Conservation (phyloP, 2,113 vertebrate genomes). For the Urocolius indicus region DNA sequence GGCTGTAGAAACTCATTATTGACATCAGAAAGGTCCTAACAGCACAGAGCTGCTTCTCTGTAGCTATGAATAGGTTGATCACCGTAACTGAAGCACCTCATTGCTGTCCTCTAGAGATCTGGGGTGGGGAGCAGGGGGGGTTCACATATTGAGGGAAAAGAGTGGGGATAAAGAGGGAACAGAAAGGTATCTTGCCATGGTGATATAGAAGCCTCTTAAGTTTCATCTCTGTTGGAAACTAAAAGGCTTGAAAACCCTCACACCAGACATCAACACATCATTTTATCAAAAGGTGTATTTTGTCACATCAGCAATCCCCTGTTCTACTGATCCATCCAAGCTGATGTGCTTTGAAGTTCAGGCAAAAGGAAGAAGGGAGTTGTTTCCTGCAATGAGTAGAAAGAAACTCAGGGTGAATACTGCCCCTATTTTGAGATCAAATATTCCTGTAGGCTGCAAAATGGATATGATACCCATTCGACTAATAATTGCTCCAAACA, state of each 20-base stretch:
- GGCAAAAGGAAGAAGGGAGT: background rate
- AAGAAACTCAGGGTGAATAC: background rate
- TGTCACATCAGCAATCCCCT: background rate
- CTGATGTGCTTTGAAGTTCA: background rate
- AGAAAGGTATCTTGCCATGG: background rate
- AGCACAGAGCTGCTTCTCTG: background rate
- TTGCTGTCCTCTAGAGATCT: background rate
- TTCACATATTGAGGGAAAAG: background rate
- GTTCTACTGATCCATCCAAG: background rate
- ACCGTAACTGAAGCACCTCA: rapidly evolving
- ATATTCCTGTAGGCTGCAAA: background rate
- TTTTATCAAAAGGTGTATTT: background rate
- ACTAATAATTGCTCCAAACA: background rate
- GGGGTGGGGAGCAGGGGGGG: too few species aligned
- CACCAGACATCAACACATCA: too few species aligned
- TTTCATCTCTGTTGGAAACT: background rate
- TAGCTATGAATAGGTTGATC: background rate
- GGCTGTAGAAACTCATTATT: background rate
- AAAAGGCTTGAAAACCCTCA: background rate
- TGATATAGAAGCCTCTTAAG: background rate
- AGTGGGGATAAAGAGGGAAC: background rate
- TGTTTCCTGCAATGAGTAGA: background rate
- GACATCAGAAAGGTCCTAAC: background rate
- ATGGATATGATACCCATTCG: background rate
- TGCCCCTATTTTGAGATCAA: background rate